A percentile compares a stretch with the other conserved stretches of the same genome.
Conservation (phyloP, 2,113 vertebrate species). For the Aramus guarauna region DNA sequence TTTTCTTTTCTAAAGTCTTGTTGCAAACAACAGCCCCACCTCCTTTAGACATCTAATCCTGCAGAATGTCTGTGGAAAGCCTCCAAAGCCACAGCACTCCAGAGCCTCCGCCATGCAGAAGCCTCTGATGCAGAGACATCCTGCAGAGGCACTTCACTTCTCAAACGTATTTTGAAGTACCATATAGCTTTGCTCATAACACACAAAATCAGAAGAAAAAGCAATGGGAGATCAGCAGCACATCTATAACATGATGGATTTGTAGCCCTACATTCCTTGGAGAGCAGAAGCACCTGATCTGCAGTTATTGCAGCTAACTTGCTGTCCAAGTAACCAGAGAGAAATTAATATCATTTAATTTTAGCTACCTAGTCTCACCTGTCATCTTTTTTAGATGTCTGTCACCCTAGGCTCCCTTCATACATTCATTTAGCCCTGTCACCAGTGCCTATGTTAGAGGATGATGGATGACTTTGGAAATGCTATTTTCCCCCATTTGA, state of each 20-base stretch:
- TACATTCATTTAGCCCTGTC: neutral
- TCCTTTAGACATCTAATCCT: neutral
- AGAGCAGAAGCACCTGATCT: neutral
- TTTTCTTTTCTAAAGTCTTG: neutral
- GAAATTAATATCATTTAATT: neutral
- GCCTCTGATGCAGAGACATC: neutral
- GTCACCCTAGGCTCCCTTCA: neutral
- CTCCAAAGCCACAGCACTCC: neutral
- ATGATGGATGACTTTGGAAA: neutral
- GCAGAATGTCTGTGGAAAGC: neutral
- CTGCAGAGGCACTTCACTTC: constrained; percentile 8
- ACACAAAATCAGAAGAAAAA: neutral
- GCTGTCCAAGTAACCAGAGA: neutral
- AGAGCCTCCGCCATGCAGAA: neutral
- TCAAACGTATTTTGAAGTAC: constrained; percentile 2
- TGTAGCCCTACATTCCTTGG: neutral
- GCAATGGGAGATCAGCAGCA: neutral
- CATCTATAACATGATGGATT: neutral
- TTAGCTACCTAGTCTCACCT: neutral
- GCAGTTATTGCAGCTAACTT: neutral
- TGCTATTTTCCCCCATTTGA: neutral
- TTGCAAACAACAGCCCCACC: neutral
- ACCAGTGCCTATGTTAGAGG: neutral
- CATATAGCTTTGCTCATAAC: neutral
- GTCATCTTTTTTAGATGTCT: neutral